Conservation (phyloP, 2,113 vertebrate genomes). For the Nothoprocta pentlandii region DNA sequence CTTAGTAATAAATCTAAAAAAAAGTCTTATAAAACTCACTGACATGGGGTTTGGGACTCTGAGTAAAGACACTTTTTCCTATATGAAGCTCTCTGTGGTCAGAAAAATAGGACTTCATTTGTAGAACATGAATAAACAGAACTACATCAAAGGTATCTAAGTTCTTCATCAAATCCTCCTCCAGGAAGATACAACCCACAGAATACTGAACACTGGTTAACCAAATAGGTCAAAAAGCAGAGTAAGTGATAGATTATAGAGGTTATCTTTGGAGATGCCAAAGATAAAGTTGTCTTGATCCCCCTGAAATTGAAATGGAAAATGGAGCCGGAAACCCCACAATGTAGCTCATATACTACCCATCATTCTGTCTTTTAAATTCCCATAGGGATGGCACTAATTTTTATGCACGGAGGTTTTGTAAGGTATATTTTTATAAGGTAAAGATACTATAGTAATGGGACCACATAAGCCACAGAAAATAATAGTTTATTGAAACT, state of each 20-base stretch:
- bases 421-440: not conserved
- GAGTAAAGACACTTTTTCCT: not conserved
- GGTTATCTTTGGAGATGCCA: not conserved
- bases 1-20: not conserved
- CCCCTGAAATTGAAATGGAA: not conserved
- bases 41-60: not conserved
- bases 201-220: constrained; percentile 45
- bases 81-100: rapidly evolving
- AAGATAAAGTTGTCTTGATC: not conserved
- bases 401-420: not conserved
- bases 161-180: not conserved
- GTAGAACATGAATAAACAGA: constrained; percentile 12
- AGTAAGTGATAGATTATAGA: not conserved
- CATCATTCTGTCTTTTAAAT: not conserved
- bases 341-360: not conserved
- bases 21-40: not conserved
- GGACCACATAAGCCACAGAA: not conserved
- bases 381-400: not conserved
- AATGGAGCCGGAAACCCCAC: not conserved
- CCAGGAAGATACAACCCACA: constrained; percentile 17
- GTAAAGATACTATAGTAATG: not conserved
- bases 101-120: constrained; percentile 12
- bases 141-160: constrained; percentile 14
- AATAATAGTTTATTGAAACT: not conserved
- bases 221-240: constrained; percentile 58